Base-by-base conservation (phyloP, 2,113 vertebrate species). In the Rhinogobius similis region DNA sequence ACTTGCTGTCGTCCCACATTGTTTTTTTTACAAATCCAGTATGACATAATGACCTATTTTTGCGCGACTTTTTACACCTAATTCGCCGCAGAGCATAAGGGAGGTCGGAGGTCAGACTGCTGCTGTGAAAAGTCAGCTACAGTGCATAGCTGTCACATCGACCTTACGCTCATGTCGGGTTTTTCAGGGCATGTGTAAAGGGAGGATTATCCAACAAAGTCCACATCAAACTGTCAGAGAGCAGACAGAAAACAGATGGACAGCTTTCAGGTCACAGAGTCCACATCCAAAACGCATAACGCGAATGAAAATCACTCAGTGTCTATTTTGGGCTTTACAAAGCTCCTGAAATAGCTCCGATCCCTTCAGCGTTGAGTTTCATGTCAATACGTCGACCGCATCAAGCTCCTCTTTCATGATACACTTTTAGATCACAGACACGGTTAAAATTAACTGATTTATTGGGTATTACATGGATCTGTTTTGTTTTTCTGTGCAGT, bases 401-500 rank as follows among this genome's bases (percentile, higher is more conserved):
- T 24, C 10, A 8, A 71, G 7, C 41, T 38, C 23, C 65, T 16
- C 11, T 70, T 20, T 55, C 21, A 72, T 67, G 24, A 66, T 55
- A 6, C 5, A 75, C 62, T 74, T 77, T 79, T 69, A 70, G 75
- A 75, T 41, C 5, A 68, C 68, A 27, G 27, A 62, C 52, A 77
- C 26, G 4, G 10, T 26, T 38, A 7, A 39, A 7, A 44, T 55
- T 43, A 14, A 44, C 61, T 56, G 48, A 8, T 53, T 18, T 18
- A 43, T 52, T 56, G 27, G 74, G 69, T 43, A 48, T 39, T 2
- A 69, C 68, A 55, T 10, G 68, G 9, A 20, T 4, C 14, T 58
- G 32, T 38, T 18, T 65, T 7, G 32, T 39, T 11, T 43, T 5
- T 64, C 44, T 62, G 67, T 61, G 0, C 68, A 97, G 95, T 84